Evolutionary conservation across 2,888 invertebrate species (phyloP).

Genomic region (Myopa tessellatipennis): DNA sequence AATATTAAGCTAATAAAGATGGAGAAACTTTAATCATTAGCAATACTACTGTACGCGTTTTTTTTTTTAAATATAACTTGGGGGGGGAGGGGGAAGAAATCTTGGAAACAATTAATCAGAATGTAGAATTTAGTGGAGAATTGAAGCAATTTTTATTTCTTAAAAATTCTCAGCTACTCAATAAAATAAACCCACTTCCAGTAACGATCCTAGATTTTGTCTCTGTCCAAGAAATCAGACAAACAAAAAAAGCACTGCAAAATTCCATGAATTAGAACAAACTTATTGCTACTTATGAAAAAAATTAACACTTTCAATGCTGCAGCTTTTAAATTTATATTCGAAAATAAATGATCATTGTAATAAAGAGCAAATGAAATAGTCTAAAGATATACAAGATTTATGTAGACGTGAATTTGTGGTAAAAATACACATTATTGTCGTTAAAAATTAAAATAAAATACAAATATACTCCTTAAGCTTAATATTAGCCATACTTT

Average conservation of each 20-base stretch:
- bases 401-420: slow-evolving; percentile 33
- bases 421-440: slow-evolving; percentile 37
- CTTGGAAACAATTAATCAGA: neutral
- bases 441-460: slow-evolving; percentile 38
- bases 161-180: slow-evolving; percentile 36
- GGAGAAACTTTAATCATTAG: slow-evolving; percentile 12
- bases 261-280: neutral
- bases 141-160: slow-evolving; percentile 37
- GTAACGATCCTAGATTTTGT: slow-evolving; percentile 14
- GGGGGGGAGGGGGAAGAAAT: neutral
- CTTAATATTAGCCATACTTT: slow-evolving; percentile 47
- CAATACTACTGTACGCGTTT: neutral
- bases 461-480: slow-evolving; percentile 45
- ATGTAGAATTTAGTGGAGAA: slow-evolving; percentile 10
- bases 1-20: neutral
- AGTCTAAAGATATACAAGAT: slow-evolving; percentile 20
- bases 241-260: neutral
- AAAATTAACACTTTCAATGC: slow-evolving; percentile 12
- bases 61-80: neutral
- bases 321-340: slow-evolving; percentile 28
- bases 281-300: too few species aligned
- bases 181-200: slow-evolving; percentile 41
- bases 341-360: neutral
- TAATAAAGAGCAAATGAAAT: slow-evolving; percentile 13
- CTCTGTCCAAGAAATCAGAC: neutral